phyloP scores from a whole-genome alignment of 2,888 invertebrate genomes.

The Allacma fusca region DNA sequence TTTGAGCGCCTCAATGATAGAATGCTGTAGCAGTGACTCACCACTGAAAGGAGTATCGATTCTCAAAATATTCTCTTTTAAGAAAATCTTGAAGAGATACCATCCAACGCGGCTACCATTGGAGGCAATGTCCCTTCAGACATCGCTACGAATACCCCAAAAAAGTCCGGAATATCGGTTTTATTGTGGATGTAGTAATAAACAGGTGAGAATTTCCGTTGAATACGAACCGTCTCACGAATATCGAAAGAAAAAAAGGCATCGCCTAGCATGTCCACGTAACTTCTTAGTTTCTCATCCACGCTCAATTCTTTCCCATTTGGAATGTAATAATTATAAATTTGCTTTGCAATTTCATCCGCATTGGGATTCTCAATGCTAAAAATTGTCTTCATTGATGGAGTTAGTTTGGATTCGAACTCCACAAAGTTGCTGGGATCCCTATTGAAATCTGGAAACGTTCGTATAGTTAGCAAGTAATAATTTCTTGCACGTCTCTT shows the following conservation, averaged over 20 bases:
- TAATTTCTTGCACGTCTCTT: neutral
- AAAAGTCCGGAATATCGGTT: neutral
- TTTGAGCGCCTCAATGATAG: neutral
- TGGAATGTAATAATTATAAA: constrained; percentile 5
- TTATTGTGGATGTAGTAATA: constrained; percentile 19
- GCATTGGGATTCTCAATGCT: neutral
- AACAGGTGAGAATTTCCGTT: constrained; percentile 16
- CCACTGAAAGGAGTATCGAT: neutral
- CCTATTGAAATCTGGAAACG: neutral
- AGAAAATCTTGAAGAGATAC: neutral
- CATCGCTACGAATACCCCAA: neutral
- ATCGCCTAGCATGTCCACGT: neutral
- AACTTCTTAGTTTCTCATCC: neutral
- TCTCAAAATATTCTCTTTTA: neutral
- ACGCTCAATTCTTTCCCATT: neutral
- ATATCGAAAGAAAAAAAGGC: constrained; percentile 20
- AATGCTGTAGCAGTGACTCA: neutral
- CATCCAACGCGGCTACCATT: neutral
- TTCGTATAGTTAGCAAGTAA: neutral
- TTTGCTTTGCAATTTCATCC: constrained; percentile 2
- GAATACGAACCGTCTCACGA: neutral
- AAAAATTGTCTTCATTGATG: neutral
- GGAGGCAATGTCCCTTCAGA: too few species aligned
- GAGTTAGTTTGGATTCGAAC: constrained; percentile 5
- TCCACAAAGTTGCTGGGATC: neutral